Percentiles rank a stretch among this genome's conserved stretches.
phyloP scores from a whole-genome alignment of 1,140 invertebrate species.

The Drosophila equinoxialis region DNA sequence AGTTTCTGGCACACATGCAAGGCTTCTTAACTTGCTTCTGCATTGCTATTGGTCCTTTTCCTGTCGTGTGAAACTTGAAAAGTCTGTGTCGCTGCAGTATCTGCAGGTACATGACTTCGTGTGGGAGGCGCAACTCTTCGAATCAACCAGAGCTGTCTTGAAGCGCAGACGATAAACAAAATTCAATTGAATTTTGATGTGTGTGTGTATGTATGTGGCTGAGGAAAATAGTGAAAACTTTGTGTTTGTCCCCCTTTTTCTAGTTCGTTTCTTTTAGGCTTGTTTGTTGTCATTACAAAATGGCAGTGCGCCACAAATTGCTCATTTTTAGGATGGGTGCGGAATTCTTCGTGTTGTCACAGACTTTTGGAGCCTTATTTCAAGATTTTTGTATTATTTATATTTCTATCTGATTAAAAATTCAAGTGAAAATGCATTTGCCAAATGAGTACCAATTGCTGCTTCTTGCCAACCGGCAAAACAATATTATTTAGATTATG shows the following conservation, averaged over 20 bases:
- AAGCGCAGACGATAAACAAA: slow-evolving; percentile 55
- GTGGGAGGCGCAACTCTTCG: slow-evolving; percentile 47
- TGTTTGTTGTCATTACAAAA: slow-evolving; percentile 73
- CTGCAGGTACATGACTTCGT: slow-evolving; percentile 60
- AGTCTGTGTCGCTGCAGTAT: slow-evolving; percentile 50
- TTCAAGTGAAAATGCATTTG: slow-evolving; percentile 43
- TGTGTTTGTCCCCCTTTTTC: slow-evolving; percentile 29
- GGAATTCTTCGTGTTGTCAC: slow-evolving; percentile 40
- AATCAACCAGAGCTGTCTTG: slow-evolving; percentile 32
- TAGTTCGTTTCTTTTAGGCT: slow-evolving; percentile 43
- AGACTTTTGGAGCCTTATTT: slow-evolving; percentile 65
- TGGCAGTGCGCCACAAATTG: slow-evolving; percentile 60
- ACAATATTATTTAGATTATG: slow-evolving; percentile 43
- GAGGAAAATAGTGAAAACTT: slow-evolving; percentile 52
- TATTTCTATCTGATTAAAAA: slow-evolving; percentile 25
- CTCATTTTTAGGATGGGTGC: slow-evolving; percentile 53
- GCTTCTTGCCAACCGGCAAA: slow-evolving; percentile 38
- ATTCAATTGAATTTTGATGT: slow-evolving; percentile 38
- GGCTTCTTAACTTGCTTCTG: slow-evolving; percentile 11
- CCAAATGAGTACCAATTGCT: slow-evolving; percentile 70
- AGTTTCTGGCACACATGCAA: slow-evolving; percentile 73
- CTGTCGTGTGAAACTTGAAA: slow-evolving; percentile 65
- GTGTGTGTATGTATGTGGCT: slow-evolving; percentile 8
- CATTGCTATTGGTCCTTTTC: not conserved
- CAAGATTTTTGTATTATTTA: slow-evolving; percentile 53